Base-by-base conservation (phyloP, 92 coral and sea anemone species). In the Zoanthus sansibaricus region DNA sequence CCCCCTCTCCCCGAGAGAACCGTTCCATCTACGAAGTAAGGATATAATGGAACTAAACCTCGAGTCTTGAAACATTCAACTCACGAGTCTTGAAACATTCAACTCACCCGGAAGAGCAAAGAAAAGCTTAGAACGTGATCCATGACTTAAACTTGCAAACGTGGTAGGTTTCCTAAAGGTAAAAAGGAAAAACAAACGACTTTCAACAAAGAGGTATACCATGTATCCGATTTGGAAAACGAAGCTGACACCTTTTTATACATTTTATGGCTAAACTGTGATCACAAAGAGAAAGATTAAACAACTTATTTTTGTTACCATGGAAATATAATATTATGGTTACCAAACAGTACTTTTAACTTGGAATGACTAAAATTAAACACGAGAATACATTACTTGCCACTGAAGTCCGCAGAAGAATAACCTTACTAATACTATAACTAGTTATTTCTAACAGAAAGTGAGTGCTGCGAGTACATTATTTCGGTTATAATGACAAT, bases 71-170 rank as follows among this genome's bases (percentile, higher is more conserved):
- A 9, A 12, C 4, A 44, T 44, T 9, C 3, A 32, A 77, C 13
- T 17, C 1, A 7, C 15, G 5, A 69, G 42, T 13, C 54, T 72
- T 12, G 31, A 2, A 9, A 12, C 4, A 44, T 44, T 9, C 3
- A 32, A 77, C 93, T 37, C 54, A 93, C 96, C 99, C 83, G 99
- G 99, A 18, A 97, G 92, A 33, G 98, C 98, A 89, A 97, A 97
- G 64, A 97, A 75, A 61, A 93, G 47, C 86, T 95, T 97, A 61
- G 87, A 90, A 67, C 59, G 76, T 49, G 92, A 89, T 68, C 77
- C 73, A 44, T 62, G 83, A 4, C 83, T 89, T 58, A 87, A 75
- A 42, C 97, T 95, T 44, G 98, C 98, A 95, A 92, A 97, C 32
- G 99, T 97, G 45, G 99, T 93, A 6, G 99, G 99, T 72, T 97